A percentile compares a stretch with the other conserved stretches of the same genome.
Evolutionary conservation across 1,140 invertebrate species (phyloP).

Genomic region (Dysdera silvatica): DNA sequence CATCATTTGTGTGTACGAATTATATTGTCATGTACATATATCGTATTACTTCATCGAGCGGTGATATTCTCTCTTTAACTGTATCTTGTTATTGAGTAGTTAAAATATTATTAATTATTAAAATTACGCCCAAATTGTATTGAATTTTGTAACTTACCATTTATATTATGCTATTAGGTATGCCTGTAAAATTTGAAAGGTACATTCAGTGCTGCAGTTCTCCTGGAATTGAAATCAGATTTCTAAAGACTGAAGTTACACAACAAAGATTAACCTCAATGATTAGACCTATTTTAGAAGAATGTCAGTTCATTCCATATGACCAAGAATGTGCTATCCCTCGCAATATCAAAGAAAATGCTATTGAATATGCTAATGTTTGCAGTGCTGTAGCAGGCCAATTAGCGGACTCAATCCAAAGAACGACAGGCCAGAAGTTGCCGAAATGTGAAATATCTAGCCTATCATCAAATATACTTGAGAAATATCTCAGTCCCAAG

Average conservation of each 20-base stretch:
- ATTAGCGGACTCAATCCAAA: background rate
- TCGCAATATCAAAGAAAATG: background rate
- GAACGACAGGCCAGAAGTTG: background rate
- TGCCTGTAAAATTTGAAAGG: slow-evolving; percentile 7
- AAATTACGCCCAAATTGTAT: no score
- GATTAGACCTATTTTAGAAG: slow-evolving; percentile 67
- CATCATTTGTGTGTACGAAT: no score
- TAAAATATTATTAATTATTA: no score
- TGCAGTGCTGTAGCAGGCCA: background rate
- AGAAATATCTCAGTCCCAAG: no score
- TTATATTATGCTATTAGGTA: no score
- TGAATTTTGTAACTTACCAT: no score
- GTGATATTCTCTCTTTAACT: no score
- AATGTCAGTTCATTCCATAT: slow-evolving; percentile 67
- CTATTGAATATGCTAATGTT: background rate
- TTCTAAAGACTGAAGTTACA: slow-evolving; percentile 78
- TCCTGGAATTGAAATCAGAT: slow-evolving; percentile 79
- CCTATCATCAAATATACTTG: no score
- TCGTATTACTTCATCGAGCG: no score
- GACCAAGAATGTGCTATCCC: background rate
- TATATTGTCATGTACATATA: no score
- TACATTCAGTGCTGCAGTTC: slow-evolving; percentile 37
- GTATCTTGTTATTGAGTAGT: no score
- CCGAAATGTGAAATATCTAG: no score
- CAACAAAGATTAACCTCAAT: slow-evolving; percentile 72